These are phyloP conservation scores for Eudasyphora cyanicolor DNA, from an alignment of 2,888 invertebrate species.

Conservation along the genomic window DNA sequence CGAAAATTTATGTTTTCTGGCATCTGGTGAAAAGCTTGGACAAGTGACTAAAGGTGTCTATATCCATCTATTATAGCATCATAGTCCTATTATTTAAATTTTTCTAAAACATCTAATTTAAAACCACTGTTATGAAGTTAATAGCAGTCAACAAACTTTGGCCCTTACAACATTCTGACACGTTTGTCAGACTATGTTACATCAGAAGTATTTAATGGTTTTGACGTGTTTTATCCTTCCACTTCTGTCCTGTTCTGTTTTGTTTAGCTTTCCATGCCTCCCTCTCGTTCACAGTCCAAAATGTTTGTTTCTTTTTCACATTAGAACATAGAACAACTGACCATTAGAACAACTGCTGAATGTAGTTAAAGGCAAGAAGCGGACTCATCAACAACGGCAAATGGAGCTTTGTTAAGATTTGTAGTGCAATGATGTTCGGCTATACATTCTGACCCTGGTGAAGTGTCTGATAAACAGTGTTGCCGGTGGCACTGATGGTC, in stretches of 20 bases:
- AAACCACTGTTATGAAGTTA: too few relatives aligned
- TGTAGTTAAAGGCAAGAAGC: too few relatives aligned
- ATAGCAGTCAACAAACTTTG: not conserved
- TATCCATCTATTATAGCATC: too few relatives aligned
- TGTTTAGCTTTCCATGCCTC: not conserved
- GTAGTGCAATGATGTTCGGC: not conserved
- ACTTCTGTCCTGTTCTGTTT: not conserved
- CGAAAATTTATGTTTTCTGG: too few relatives aligned
- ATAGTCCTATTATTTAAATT: too few relatives aligned
- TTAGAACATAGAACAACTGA: too few relatives aligned
- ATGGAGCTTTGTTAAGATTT: not conserved
- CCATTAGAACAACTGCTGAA: too few relatives aligned
- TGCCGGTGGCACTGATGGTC: not conserved
- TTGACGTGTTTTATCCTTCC: slow-evolving; percentile 22
- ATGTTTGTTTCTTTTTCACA: not conserved
- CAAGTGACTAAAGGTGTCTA: too few relatives aligned
- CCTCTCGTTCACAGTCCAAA: not conserved
- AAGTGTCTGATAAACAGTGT: not conserved
- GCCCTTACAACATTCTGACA: slow-evolving; percentile 30
- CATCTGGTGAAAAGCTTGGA: too few relatives aligned
- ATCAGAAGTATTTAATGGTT: slow-evolving; percentile 38
- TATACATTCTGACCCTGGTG: not conserved
- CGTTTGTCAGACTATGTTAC: slow-evolving; percentile 30
- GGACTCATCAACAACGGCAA: not conserved
- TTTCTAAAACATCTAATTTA: too few relatives aligned